Evolutionary conservation across 2,888 invertebrate species (phyloP), one percentile per base, ranked within the genome.

Genomic region (Trichogramma dendrolimi): DNA sequence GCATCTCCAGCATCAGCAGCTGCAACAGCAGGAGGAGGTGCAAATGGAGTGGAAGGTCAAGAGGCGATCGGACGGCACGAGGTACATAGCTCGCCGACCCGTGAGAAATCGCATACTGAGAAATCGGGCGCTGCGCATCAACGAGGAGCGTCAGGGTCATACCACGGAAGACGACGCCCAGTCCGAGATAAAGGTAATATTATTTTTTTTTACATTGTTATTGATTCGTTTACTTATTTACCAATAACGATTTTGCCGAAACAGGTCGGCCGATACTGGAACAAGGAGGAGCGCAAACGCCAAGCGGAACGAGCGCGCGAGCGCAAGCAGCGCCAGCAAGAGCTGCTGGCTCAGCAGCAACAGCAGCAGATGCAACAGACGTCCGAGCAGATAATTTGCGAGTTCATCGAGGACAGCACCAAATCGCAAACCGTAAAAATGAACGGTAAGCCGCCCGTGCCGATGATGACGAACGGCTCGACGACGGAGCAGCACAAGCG

Each of bases 11-110:
- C 52, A 53, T 55, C 60, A 41, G 53, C 69, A 53, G 61, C n/a
- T n/a, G n/a, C 68, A 65, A 11, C 63, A 65, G 14, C 74, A 72
- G 4, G 75, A 74, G 50, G 74, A 77, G 41, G 72, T 81, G 1
- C 80, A 81, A 52, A 85, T 85, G 86, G 85, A 85, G 65, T 90
- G 89, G 89, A 89, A 90, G 71, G 89, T 91, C 6, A 91, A 91
- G 74, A 81, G 87, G 40, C 81, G 90, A 43, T 85, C 89, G 4
- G 91, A 91, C 71, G 91, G 91, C 4, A 86, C 87, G 0, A 82
- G 90, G 51, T 91, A 91, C 73, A 89, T 91, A 67, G 88, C 90
- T 0, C 81, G 88, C 50, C 79, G 90, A 43, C 89, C 90, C 1
- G 84, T 88, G 0, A 81, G 88, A 53, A 88, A 83, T 75, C 82